phyloP scores from a whole-genome alignment of 2,888 invertebrate genomes.

The Tenthredo livida region DNA sequence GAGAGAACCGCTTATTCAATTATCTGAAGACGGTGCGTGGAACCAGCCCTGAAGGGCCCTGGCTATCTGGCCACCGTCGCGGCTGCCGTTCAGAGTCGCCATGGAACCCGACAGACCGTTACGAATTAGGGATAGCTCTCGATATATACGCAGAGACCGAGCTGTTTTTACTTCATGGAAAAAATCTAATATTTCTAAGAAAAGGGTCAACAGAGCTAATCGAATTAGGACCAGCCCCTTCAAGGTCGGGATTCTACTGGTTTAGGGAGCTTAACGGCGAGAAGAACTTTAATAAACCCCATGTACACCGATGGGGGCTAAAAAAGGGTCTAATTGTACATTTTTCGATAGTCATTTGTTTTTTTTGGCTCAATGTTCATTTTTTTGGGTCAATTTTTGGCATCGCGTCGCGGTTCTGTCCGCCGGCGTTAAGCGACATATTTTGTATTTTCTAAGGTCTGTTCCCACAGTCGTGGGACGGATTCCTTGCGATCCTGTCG shows the following conservation, averaged over 20 bases:
- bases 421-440: neutral
- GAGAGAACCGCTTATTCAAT: constrained; percentile 53
- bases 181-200: constrained; percentile 52
- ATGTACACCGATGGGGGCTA: neutral
- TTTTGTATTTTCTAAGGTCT: constrained; percentile 52
- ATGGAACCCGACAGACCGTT: constrained; percentile 41
- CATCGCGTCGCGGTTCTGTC: neutral
- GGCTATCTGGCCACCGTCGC: constrained; percentile 54
- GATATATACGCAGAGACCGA: constrained; percentile 28
- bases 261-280: neutral
- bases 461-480: constrained; percentile 75
- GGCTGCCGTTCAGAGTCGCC: constrained; percentile 12
- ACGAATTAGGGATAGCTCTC: constrained; percentile 24
- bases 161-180: constrained; percentile 50
- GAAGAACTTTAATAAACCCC: neutral
- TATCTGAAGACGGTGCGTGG: constrained; percentile 52
- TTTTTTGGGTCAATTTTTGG: neutral
- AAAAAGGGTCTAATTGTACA: constrained; percentile 14
- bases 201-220: constrained; percentile 54
- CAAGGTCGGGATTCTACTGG: neutral
- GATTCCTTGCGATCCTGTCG: constrained; percentile 72
- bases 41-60: constrained; percentile 28
- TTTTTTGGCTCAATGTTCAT: neutral
- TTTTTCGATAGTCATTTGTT: neutral
- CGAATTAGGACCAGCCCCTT: constrained; percentile 47